A percentile compares a stretch with the other conserved stretches of the same genome.
These are phyloP conservation scores for Drosophila sproati DNA, from an alignment of 1,140 invertebrate species.

Conservation along the genomic window DNA sequence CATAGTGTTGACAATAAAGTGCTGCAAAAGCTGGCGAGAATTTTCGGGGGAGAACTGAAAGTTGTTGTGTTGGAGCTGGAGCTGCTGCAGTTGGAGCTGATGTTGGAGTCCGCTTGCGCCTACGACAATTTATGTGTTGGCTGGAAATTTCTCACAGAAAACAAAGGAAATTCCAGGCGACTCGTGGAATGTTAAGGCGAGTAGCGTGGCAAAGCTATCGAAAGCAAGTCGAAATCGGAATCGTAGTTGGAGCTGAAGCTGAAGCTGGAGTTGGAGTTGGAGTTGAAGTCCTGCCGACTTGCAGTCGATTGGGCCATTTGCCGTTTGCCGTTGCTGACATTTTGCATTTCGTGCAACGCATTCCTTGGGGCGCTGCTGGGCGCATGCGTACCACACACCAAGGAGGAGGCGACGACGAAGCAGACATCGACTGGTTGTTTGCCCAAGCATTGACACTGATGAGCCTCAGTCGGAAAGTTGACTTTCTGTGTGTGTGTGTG, in stretches of 20 bases:
- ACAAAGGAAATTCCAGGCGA: conserved; percentile 81
- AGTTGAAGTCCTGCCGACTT: conserved; percentile 32
- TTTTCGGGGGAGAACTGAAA: neutral
- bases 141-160: conserved; percentile 82
- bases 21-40: conserved; percentile 3
- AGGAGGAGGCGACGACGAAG: conserved; percentile 52
- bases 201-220: conserved; percentile 37
- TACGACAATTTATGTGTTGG: conserved; percentile 82
- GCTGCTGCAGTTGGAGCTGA: conserved; percentile 18
- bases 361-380: conserved; percentile 80
- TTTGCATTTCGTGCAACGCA: conserved; percentile 84
- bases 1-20: conserved; percentile 37
- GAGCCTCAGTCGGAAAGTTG: conserved; percentile 41
- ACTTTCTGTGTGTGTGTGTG: neutral
- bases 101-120: conserved; percentile 50
- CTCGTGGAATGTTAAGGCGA: conserved; percentile 71
- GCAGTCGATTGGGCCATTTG: conserved; percentile 60
- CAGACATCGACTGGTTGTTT: conserved; percentile 41
- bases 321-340: conserved; percentile 70
- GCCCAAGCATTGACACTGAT: conserved; percentile 80
- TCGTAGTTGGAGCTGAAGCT: neutral
- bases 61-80: conserved; percentile 13
- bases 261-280: conserved; percentile 7
- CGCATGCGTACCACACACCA: conserved; percentile 83
- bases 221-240: conserved; percentile 2